phyloP scores from a whole-genome alignment of 2,113 vertebrate species.

The Anthoscopus minutus region DNA sequence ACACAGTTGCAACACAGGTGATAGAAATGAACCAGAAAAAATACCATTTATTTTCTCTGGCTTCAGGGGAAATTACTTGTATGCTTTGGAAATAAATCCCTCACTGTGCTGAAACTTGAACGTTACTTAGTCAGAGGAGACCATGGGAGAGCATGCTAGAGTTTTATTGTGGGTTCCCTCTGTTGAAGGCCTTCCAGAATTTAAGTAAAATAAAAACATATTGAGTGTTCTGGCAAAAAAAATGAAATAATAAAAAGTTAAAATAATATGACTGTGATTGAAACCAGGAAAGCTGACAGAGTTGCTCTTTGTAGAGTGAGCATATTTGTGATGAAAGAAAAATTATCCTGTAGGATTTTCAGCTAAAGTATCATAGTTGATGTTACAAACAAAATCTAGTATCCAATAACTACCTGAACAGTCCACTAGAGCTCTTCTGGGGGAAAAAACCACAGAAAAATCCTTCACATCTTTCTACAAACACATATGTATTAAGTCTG shows the following conservation, averaged over 20 bases:
- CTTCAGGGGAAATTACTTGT: neutral
- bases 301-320: neutral
- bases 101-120: slow-evolving; percentile 9
- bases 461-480: neutral
- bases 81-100: slow-evolving; percentile 19
- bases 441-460: neutral
- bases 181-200: neutral
- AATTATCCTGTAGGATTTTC: neutral
- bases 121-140: neutral
- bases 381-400: neutral
- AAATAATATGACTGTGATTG: neutral
- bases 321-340: neutral
- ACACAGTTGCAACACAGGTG: neutral
- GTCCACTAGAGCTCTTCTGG: neutral
- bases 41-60: neutral
- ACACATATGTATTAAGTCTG: neutral
- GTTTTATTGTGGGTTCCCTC: neutral
- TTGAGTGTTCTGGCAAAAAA: neutral
- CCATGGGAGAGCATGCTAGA: neutral
- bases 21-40: neutral
- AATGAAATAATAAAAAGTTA: neutral
- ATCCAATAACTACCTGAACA: neutral
- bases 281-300: neutral
- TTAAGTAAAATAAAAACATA: neutral
- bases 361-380: neutral